Evolutionary conservation across 2,888 invertebrate species (phyloP).

Genomic region (Acleris holmiana): DNA sequence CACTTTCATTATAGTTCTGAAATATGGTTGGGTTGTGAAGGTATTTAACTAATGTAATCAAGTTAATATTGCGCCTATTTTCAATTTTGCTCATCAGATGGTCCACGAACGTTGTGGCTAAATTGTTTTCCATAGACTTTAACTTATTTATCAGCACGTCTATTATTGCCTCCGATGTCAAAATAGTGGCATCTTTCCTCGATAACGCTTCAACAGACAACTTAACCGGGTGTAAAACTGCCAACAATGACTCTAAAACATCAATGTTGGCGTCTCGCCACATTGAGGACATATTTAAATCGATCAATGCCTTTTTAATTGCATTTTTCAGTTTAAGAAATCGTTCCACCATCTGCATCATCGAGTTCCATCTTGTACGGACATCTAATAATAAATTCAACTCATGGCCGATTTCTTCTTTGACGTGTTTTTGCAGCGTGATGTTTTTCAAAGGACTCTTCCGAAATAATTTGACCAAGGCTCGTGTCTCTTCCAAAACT

Average conservation of each 20-base stretch:
- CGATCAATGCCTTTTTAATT: constrained; percentile 31
- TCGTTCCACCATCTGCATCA: constrained; percentile 27
- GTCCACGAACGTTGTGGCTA: background rate
- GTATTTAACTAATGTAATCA: background rate
- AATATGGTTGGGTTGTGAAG: background rate
- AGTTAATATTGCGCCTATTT: constrained; percentile 1
- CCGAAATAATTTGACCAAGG: constrained; percentile 27
- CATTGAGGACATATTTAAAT: constrained; percentile 28
- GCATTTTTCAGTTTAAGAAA: constrained; percentile 28
- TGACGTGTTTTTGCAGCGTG: constrained; percentile 29
- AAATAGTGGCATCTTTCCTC: constrained; percentile 20
- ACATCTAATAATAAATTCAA: constrained; percentile 30
- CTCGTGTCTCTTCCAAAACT: constrained; percentile 1
- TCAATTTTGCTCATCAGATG: constrained; percentile 1
- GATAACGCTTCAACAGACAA: constrained; percentile 21
- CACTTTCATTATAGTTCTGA: constrained; percentile 6
- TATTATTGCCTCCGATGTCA: constrained; percentile 15
- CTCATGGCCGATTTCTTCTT: constrained; percentile 28
- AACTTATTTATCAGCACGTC: background rate
- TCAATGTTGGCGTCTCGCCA: constrained; percentile 26
- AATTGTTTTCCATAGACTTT: background rate
- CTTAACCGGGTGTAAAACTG: constrained; percentile 22
- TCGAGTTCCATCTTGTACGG: constrained; percentile 29
- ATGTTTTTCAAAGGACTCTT: constrained; percentile 32
- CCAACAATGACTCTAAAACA: constrained; percentile 9